Evolutionary conservation across 2,113 vertebrate species (phyloP).

Genomic region (Peucedramus taeniatus): DNA sequence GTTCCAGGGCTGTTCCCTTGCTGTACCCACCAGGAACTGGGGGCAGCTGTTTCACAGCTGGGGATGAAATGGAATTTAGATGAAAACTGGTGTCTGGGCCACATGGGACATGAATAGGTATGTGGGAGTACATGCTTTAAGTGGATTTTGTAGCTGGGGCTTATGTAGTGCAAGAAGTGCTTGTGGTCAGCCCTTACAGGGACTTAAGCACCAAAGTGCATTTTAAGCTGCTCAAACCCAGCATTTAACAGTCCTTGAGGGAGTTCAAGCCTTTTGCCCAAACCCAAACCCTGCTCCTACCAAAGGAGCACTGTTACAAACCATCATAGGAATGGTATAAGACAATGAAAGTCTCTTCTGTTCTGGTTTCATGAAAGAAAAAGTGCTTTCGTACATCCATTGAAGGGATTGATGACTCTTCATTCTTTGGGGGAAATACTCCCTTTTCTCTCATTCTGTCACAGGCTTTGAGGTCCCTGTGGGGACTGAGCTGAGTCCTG

Average conservation of each 20-base stretch:
- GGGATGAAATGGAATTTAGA: not conserved
- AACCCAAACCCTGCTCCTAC: not conserved
- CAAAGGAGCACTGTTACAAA: not conserved
- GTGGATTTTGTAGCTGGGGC: not conserved
- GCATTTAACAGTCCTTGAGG: not conserved
- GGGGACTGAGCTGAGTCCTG: not conserved
- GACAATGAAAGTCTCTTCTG: not conserved
- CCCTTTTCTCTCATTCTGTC: not conserved
- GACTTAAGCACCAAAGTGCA: not conserved
- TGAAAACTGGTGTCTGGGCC: not conserved
- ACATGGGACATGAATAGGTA: rapidly evolving
- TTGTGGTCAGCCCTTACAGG: not conserved
- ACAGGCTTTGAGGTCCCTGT: not conserved
- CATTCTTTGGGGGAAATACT: not conserved
- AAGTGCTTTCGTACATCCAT: not conserved
- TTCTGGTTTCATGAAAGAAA: not conserved
- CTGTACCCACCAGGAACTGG: not conserved
- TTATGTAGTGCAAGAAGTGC: not conserved
- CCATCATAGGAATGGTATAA: not conserved
- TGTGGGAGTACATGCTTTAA: not conserved
- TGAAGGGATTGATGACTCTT: not conserved
- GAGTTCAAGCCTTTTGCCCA: not conserved
- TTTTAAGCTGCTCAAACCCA: not conserved
- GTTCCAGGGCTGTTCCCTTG: not conserved
- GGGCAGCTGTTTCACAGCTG: not conserved